Conservation (phyloP, 2,797 vertebrate genomes). For the Clarias fuscus region DNA sequence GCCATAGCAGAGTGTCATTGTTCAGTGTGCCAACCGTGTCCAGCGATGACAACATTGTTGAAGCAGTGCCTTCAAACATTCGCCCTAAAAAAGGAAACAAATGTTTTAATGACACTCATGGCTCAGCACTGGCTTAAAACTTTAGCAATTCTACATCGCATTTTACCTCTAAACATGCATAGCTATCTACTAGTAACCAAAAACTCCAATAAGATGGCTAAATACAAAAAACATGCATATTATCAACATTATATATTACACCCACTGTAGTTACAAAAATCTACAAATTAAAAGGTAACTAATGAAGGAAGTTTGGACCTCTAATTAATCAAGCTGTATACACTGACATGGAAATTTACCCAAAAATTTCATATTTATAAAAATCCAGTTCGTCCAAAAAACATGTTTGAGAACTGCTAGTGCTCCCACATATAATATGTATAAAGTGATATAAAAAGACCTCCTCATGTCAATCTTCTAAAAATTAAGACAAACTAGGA, state of each 20-base stretch:
- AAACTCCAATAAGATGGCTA: constrained; percentile 2
- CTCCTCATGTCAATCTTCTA: background rate
- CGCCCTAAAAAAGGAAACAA: constrained; percentile 76
- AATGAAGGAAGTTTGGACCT: no score
- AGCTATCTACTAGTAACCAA: background rate
- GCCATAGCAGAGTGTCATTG: constrained; percentile 90
- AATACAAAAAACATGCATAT: background rate
- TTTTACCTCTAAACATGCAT: background rate
- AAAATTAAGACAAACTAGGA: background rate
- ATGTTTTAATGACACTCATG: constrained; percentile 2
- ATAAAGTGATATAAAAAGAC: background rate
- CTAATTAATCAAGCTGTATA: no score
- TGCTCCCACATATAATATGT: background rate
- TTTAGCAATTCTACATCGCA: background rate
- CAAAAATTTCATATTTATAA: no score
- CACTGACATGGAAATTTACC: no score
- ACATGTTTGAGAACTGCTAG: no score
- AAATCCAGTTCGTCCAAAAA: background rate
- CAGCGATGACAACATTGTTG: constrained; percentile 92
- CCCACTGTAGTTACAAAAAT: no score
- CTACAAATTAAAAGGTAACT: no score
- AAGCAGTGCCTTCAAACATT: constrained; percentile 90
- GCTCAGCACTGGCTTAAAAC: background rate
- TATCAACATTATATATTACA: no score
- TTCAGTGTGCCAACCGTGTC: constrained; percentile 83